Evolutionary conservation across 2,888 invertebrate species (phyloP), one percentile per base, ranked within the genome.

Genomic region (Agriopis aurantiaria): DNA sequence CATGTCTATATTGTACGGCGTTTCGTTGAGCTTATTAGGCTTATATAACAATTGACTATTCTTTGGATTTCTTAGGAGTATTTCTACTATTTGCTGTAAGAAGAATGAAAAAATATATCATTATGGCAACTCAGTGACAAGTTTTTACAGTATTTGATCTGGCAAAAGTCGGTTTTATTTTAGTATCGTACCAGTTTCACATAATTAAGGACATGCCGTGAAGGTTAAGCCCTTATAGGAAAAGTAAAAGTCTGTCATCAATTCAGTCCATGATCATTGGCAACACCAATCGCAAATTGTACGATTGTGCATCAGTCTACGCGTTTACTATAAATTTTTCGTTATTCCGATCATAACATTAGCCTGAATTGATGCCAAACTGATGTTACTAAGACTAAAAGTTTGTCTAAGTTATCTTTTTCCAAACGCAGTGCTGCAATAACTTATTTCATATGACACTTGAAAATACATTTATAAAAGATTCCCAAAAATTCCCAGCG

Each of bases 1-100:
- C 85, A 98, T 97, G 92, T 99, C 99, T 80, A 99, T 98, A 85
- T 98, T 99, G 91, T 99, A 99, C 0, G 99, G 99, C 0, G 99
- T 99, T 89, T 99, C 99, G 59, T 99, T 99, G 14, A 97, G 95
- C 82, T 98, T 97, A 90, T 99, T 99, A 14, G 99, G 98, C 80
- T 98, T 95, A 91, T 99, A 99, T 51, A 99, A 92, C 76, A 99
- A 94, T 85, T 99, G 98, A 85, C 98, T 98, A 88, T 99, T 97
- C 91, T 99, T 98, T 17, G 99, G 99, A 93, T 99, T 99, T 43
- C 99, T 95, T 65, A 99, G 95, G 40, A 99, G 95, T 69, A 99
- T 97, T 93, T 99, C 99, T 0, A 98, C 98, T 82, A 99, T 98
- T 70, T 97, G 97, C 94, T 95, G 90, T 12, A 87, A 89, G 45